A percentile compares a stretch with the other conserved stretches of the same genome.
Evolutionary conservation across 2,113 vertebrate species (phyloP).

Genomic region (Alaudala cheleensis): DNA sequence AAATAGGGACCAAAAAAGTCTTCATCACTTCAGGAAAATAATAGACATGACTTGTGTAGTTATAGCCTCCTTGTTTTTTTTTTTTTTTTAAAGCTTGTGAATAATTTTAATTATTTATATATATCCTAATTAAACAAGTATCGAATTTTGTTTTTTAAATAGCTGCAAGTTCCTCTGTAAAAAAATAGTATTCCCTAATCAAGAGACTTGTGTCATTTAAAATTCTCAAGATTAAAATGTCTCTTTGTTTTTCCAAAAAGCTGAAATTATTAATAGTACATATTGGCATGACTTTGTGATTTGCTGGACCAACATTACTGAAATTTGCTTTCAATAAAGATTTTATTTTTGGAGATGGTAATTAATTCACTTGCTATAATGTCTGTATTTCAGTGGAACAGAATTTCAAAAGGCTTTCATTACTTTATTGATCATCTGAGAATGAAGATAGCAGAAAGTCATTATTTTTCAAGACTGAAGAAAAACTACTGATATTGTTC

Average conservation of each 20-base stretch:
- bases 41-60: not conserved
- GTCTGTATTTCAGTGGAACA: not conserved
- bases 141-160: not conserved
- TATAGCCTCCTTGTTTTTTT: not conserved
- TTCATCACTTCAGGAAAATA: not conserved
- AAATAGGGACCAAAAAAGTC: not conserved
- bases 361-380: not conserved
- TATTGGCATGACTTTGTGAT: not conserved
- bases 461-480: not conserved
- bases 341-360: not conserved
- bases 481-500: not conserved
- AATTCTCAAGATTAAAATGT: not conserved
- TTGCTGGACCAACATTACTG: not conserved
- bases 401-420: not conserved
- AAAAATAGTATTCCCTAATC: not conserved
- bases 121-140: not conserved
- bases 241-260: not conserved
- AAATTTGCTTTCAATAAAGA: not conserved
- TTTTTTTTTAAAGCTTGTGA: not conserved
- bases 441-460: not conserved
- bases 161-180: not conserved
- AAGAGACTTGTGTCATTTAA: not conserved
- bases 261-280: not conserved
- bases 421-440: not conserved
- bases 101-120: not conserved